Percentiles rank a stretch among this genome's conserved stretches.
Conservation (phyloP, 30 jellyfish, hydroid and myxozoan species). For the Euphysa ruthae region DNA sequence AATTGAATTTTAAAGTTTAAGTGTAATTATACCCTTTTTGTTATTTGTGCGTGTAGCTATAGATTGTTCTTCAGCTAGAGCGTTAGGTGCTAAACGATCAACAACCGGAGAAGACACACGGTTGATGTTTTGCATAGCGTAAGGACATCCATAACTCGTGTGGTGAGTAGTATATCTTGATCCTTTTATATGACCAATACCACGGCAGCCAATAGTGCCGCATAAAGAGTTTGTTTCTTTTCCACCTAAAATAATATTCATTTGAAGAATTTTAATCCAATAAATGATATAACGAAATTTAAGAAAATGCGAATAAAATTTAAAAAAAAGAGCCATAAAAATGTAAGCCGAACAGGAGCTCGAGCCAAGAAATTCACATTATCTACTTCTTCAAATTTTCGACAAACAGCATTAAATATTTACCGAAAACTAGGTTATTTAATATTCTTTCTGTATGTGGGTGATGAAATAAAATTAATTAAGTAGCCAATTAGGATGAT, state of each 20-base stretch:
- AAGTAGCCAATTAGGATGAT: too few species aligned
- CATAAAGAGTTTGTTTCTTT: slow-evolving; percentile 72
- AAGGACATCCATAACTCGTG: slow-evolving; percentile 97
- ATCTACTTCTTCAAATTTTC: too few species aligned
- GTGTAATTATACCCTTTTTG: neutral
- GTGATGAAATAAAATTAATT: too few species aligned
- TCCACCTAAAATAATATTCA: slow-evolving; percentile 57
- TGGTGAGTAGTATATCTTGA: slow-evolving; percentile 95
- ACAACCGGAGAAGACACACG: slow-evolving; percentile 85
- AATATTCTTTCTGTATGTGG: too few species aligned
- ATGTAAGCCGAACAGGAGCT: too few species aligned
- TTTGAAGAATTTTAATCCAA: too few species aligned
- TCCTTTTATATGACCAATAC: slow-evolving; percentile 96
- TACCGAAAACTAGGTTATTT: too few species aligned
- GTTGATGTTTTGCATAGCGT: slow-evolving; percentile 72
- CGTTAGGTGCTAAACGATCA: slow-evolving; percentile 84
- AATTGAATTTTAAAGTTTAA: neutral
- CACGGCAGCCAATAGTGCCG: slow-evolving; percentile 94
- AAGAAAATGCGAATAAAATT: too few species aligned
- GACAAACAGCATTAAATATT: too few species aligned
- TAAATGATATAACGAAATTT: too few species aligned
- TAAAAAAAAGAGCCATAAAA: too few species aligned
- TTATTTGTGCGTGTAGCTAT: slow-evolving; percentile 29
- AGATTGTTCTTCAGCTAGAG: slow-evolving; percentile 84
- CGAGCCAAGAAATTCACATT: too few species aligned